These are phyloP conservation scores for Elmis aenea DNA, from an alignment of 2,888 invertebrate species.

Conservation along the genomic window DNA sequence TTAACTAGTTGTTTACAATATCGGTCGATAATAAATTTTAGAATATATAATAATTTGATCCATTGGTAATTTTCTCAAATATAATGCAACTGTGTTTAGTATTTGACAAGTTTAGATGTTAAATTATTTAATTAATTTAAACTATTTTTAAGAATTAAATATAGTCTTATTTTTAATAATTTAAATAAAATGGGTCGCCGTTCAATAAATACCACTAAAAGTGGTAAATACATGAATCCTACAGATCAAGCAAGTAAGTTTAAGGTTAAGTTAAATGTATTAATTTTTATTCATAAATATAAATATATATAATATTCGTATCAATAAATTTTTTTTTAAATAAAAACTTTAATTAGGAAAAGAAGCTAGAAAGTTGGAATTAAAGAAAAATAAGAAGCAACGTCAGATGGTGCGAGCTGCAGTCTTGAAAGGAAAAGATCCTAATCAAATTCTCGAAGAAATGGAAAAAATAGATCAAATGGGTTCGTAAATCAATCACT, in stretches of 20 bases:
- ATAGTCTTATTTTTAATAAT: no score
- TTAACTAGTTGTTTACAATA: no score
- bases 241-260: slow-evolving; percentile 96
- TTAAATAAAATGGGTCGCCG: slow-evolving; percentile 86
- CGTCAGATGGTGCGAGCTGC: slow-evolving; percentile 93
- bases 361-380: slow-evolving; percentile 93
- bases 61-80: no score
- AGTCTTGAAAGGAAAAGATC: slow-evolving; percentile 97
- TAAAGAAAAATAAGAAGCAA: slow-evolving; percentile 98
- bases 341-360: slow-evolving; percentile 86
- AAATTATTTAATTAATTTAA: no score
- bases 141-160: no score
- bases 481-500: slow-evolving; percentile 57
- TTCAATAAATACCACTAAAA: slow-evolving; percentile 98
- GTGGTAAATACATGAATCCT: slow-evolving; percentile 99
- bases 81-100: no score
- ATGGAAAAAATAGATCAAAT: slow-evolving; percentile 98
- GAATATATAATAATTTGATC: no score
- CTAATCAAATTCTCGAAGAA: slow-evolving; percentile 88
- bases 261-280: slow-evolving; percentile 1
- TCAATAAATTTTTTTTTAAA: no score
- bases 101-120: no score
- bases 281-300: slow-evolving; percentile 2
- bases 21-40: no score
- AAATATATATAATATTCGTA: no score